These are phyloP conservation scores for Pherbina coryleti DNA, from an alignment of 2,888 invertebrate species.

Conservation along the genomic window DNA sequence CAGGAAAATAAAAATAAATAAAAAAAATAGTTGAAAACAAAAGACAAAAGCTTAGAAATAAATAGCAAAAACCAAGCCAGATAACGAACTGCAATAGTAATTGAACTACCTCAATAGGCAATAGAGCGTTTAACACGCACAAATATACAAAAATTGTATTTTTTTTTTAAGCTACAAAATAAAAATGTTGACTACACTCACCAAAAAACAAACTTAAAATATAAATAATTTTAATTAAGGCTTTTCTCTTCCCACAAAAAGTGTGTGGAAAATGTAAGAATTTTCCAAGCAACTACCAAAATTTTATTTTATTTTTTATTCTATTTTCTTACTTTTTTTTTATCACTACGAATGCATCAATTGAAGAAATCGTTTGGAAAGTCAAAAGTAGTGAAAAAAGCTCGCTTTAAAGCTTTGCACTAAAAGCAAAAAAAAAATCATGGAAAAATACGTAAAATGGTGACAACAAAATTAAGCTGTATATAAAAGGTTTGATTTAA, in stretches of 20 bases:
- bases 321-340: background rate
- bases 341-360: background rate
- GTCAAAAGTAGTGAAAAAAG: background rate
- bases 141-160: background rate
- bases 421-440: background rate
- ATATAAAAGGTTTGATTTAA: constrained; percentile 44
- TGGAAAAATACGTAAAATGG: constrained; percentile 30
- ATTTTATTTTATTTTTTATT: background rate
- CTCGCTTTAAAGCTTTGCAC: background rate
- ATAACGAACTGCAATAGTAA: constrained; percentile 68
- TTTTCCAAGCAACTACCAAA: too few species aligned
- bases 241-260: too few species aligned
- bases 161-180: background rate
- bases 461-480: constrained; percentile 23
- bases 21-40: constrained; percentile 44
- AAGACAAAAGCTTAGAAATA: constrained; percentile 31
- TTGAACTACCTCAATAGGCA: constrained; percentile 66
- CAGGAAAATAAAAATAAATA: constrained; percentile 44
- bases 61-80: constrained; percentile 33
- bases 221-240: background rate
- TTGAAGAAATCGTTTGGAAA: background rate
- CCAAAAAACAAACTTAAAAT: background rate
- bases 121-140: constrained; percentile 26
- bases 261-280: background rate
- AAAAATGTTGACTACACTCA: background rate